Base-by-base conservation (phyloP, 2,888 invertebrate genomes). In the Polydrusus cervinus region DNA sequence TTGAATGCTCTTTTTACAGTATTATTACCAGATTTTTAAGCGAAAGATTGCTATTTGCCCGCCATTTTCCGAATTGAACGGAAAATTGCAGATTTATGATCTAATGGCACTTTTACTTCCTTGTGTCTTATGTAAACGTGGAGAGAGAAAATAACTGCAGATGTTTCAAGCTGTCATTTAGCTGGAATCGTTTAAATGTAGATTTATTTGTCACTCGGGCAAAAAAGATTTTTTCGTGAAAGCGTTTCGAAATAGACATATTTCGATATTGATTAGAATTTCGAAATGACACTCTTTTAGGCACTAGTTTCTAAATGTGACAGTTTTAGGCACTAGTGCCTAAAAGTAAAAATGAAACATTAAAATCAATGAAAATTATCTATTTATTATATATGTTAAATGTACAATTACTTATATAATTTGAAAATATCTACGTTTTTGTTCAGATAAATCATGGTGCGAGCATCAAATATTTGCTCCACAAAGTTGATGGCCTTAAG, bases 71-170 rank as follows among this genome's bases (percentile, higher is more conserved):
- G 82, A 84, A 84, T 82, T 82, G 83, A 82, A 83, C 82, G 83
- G 83, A 83, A 84, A 84, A 84, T 84, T 84, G 83, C 82, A 83
- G 83, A 83, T 83, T 83, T 84, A 82, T 83, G 82, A 82, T 82
- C 80, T 82, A 83, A 83, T 82, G 79, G 81, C 77, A 77, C 77
- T 71, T 79, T 77, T 69, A 74, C 62, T 62, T 45, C 45, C 14
- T 38, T 60, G 57, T 38, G 38, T 16, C 14, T 38, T 60, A 38
- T 38, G 38, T 16, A 38, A 60, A 60, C 38, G 57, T 62, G 30
- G 62, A 30, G 47, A 62, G 62, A 30, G 47, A 62, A 62, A 62
- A 47, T 47, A 62, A 62, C 30, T 45, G 45, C 62, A 62, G 62
- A 62, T 62, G 62, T 62, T 62, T 47, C 25, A 30, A 30, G 62